Evolutionary conservation across 1,140 invertebrate genomes (phyloP), one percentile per base, ranked within the genome.

Genomic region (Drosophila triauraria): DNA sequence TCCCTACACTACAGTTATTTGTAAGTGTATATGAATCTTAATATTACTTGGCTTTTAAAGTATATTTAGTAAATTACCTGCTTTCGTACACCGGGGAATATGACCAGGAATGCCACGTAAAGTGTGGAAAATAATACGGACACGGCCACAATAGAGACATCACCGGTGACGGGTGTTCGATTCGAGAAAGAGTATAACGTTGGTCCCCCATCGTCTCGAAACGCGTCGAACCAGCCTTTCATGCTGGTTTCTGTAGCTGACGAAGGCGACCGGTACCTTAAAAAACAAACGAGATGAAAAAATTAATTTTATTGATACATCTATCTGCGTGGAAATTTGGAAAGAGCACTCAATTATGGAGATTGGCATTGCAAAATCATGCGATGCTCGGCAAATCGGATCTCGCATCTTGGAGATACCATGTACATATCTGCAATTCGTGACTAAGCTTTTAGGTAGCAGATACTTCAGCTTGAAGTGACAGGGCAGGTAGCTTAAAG

Each of bases 141-240:
- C 57, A 98, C 95, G 44, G 97, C 96, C 79, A 98, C 96, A 69
- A 97, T 95, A 25, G 96, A 95, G 30, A 98, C 95, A 93, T 99
- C 98, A 3, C 97, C 97, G 13, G 97, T 97, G 76, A 98, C 98
- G 6, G 98, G 96, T 12, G 98, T 99, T 72, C 98, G 95, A 94
- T 99, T 99, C 92, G 96, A 96, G 93, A 97, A 97, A 79, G 95
- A 96, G 94, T 99, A 99, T 65, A 98, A 95, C 65, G 98, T 98
- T 43, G 98, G 98, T 65, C 97, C 97, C 78, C 97, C 97, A 93
- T 98, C 97, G 92, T 95, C 96, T 78, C 97, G 96, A 94, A 99
- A 99, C 70, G 97, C 97, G 92, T 98, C 97, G 93, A 98, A 98
- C 97, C 97, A 98, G 92, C 97, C 97, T 95, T 95, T 97, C 97